phyloP scores from a whole-genome alignment of 2,797 vertebrate genomes.

The Enteromius unitaeniatus region DNA sequence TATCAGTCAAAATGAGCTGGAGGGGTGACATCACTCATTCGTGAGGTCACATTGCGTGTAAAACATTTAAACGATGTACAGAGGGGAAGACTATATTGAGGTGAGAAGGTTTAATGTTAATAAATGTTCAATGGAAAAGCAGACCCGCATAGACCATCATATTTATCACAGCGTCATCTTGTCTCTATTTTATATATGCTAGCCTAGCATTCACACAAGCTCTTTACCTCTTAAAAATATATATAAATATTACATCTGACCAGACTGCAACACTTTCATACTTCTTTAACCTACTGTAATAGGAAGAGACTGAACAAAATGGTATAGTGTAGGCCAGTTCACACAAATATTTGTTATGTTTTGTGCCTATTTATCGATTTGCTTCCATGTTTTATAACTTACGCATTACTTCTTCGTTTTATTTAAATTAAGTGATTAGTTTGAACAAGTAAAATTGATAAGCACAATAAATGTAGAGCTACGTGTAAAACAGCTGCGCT shows the following conservation, averaged over 20 bases:
- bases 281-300: not conserved
- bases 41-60: not conserved
- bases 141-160: not conserved
- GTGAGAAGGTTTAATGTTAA: not conserved
- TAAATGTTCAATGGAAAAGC: not conserved
- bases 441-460: not conserved
- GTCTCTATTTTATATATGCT: not conserved
- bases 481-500: not conserved
- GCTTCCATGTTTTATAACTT: not conserved
- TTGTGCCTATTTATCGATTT: not conserved
- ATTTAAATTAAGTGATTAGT: not conserved
- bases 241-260: not conserved
- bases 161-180: not conserved
- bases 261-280: constrained; percentile 2
- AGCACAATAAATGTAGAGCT: not conserved
- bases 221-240: not conserved
- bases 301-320: not conserved
- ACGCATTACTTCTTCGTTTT: not conserved
- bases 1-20: not conserved
- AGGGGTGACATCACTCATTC: not conserved
- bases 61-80: not conserved
- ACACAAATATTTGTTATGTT: not conserved
- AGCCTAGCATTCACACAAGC: not conserved
- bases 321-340: not conserved
- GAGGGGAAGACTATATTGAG: too few species aligned